Evolutionary conservation across 2,797 vertebrate species (phyloP).

Genomic region (Capromys pilorides): DNA sequence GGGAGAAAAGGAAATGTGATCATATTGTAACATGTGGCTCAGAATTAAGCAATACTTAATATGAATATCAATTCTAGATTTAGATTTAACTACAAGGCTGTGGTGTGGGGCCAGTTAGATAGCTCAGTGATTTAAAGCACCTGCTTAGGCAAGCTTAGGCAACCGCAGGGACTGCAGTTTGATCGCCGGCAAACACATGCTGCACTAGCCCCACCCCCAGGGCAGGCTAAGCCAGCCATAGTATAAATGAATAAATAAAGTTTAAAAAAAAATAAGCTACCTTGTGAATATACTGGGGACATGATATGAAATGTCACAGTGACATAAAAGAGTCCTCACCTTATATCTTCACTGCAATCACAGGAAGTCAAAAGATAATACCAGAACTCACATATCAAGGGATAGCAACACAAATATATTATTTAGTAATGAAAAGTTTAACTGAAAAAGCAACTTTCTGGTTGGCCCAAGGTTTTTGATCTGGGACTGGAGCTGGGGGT

Average conservation of each 20-base stretch:
- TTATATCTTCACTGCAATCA: background rate
- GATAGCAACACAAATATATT: background rate
- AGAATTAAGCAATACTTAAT: constrained; percentile 15
- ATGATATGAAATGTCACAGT: background rate
- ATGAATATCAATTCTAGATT: background rate
- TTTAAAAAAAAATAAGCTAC: no score
- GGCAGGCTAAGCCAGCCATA: no score
- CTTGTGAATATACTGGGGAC: background rate
- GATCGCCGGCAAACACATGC: no score
- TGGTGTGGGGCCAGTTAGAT: background rate
- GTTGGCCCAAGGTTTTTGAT: background rate
- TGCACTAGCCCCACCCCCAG: no score
- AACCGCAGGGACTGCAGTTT: no score
- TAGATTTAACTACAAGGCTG: background rate
- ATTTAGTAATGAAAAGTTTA: constrained; percentile 30
- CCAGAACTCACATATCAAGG: background rate
- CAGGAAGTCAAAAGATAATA: constrained; percentile 14
- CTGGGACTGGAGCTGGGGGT: background rate
- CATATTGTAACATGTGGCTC: background rate
- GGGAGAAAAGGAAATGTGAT: constrained; percentile 39
- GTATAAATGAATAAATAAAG: no score
- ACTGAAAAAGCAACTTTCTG: background rate
- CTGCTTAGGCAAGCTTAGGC: no score
- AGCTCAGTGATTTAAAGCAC: no score
- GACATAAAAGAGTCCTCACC: background rate